A percentile compares a stretch with the other conserved stretches of the same genome.
Evolutionary conservation across 2,888 invertebrate genomes (phyloP).

Genomic region (Cephonodes hylas): DNA sequence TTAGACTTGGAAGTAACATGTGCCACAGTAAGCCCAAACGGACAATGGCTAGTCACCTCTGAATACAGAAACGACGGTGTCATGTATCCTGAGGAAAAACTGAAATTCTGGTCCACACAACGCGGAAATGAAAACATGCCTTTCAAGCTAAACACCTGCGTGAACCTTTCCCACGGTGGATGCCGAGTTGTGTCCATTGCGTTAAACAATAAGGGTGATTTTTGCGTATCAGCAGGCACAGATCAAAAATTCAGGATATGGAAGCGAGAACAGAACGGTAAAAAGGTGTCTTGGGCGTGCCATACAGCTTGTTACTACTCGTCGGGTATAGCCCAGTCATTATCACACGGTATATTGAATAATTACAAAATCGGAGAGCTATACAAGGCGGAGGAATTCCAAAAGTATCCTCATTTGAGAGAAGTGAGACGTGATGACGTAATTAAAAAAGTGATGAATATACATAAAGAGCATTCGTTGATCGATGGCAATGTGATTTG

Average conservation of each 20-base stretch:
- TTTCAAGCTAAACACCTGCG: conserved; percentile 65
- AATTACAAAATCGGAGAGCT: conserved; percentile 29
- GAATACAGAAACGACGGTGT: conserved; percentile 71
- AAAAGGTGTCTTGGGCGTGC: conserved; percentile 54
- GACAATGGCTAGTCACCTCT: conserved; percentile 68
- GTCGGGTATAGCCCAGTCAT: conserved; percentile 57
- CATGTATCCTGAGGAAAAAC: conserved; percentile 66
- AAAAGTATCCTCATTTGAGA: conserved; percentile 39
- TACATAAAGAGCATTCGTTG: conserved; percentile 54
- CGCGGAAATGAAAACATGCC: conserved; percentile 41
- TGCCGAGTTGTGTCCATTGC: conserved; percentile 63
- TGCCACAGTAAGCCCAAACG: conserved; percentile 61
- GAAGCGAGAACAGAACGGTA: conserved; percentile 49
- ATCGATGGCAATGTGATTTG: conserved; percentile 31
- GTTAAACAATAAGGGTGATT: conserved; percentile 56
- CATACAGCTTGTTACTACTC: conserved; percentile 73
- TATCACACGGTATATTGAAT: conserved; percentile 58
- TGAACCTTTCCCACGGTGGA: conserved; percentile 70
- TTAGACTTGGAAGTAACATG: conserved; percentile 71
- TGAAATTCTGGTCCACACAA: conserved; percentile 64
- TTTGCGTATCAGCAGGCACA: conserved; percentile 70
- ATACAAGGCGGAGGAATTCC: background rate
- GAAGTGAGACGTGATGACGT: conserved; percentile 44
- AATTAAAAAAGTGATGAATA: conserved; percentile 54
- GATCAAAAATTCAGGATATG: conserved; percentile 73